Percentiles rank a stretch among this genome's conserved stretches.
Conservation (phyloP, 2,888 invertebrate species). For the Tenthredo amoena region DNA sequence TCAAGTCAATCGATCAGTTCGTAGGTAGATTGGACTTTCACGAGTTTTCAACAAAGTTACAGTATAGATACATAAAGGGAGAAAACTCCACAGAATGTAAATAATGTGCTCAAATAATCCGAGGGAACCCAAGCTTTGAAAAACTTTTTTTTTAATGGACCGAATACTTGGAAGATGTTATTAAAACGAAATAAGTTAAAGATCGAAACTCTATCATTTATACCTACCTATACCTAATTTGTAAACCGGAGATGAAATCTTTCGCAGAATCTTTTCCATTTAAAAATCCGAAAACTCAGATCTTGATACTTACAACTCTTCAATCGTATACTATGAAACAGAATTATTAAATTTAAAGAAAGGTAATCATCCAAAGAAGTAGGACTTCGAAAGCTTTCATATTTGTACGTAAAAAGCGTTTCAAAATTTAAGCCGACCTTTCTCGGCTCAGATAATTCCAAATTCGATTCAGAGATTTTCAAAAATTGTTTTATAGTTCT, state of each 20-base stretch:
- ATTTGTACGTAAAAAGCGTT: neutral
- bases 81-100: neutral
- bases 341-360: neutral
- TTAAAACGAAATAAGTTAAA: neutral
- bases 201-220: neutral
- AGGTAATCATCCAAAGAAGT: neutral
- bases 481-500: neutral
- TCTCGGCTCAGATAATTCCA: neutral
- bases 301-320: neutral
- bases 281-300: neutral
- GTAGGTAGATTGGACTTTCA: neutral
- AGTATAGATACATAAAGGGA: neutral
- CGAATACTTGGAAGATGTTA: neutral
- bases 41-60: constrained; percentile 5
- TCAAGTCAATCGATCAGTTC: neutral
- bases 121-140: neutral
- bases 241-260: neutral
- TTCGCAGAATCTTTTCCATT: neutral
- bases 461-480: neutral
- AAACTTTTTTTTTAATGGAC: neutral
- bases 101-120: neutral
- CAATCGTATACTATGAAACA: neutral
- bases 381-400: neutral
- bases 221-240: neutral
- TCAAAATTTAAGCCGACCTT: neutral